Conservation (phyloP, 2,888 invertebrate genomes). For the Idaea aversata region DNA sequence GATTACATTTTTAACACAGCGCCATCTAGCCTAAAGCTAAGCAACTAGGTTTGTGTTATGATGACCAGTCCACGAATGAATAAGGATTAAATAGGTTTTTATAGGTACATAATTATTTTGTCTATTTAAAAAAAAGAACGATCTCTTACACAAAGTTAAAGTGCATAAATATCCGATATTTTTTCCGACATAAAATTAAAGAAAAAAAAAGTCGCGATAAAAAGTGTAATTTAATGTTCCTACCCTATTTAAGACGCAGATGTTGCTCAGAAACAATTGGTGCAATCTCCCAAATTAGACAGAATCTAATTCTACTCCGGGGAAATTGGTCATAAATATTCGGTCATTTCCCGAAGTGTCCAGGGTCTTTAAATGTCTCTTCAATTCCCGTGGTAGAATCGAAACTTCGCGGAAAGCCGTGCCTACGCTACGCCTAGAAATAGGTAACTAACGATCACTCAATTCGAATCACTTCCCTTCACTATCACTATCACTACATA, state of each 20-base stretch:
- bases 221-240: not conserved
- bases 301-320: conserved; percentile 41
- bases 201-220: not conserved
- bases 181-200: not conserved
- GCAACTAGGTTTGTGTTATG: not conserved
- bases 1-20: too few relatives aligned
- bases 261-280: conserved; percentile 24
- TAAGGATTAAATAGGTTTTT: not conserved
- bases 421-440: not conserved
- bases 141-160: not conserved
- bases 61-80: not conserved
- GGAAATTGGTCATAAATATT: conserved; percentile 60
- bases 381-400: conserved; percentile 35
- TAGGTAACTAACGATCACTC: not conserved
- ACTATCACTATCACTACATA: too few relatives aligned
- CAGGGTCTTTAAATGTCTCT: conserved; percentile 37
- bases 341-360: conserved; percentile 47
- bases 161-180: not conserved
- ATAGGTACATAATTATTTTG: not conserved
- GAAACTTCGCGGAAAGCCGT: conserved; percentile 30
- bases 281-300: conserved; percentile 45
- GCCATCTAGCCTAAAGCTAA: too few relatives aligned
- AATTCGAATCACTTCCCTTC: not conserved
- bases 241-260: conserved; percentile 18
- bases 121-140: too few relatives aligned